Evolutionary conservation across 2,888 invertebrate species (phyloP).

Genomic region (Tenthredo amoena): DNA sequence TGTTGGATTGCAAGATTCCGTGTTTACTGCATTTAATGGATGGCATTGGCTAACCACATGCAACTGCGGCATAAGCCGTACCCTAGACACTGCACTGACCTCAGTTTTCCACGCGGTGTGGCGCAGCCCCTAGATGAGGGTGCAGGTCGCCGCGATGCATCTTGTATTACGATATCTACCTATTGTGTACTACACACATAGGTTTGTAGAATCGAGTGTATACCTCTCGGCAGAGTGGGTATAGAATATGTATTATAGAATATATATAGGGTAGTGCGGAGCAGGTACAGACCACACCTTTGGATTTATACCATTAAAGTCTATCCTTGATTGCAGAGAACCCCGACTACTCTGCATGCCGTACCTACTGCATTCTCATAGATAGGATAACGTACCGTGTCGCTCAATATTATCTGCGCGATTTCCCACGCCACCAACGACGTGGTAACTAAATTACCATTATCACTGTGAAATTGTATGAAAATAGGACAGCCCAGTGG

Average conservation of each 20-base stretch:
- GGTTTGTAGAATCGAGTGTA: not conserved
- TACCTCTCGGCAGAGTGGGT: not conserved
- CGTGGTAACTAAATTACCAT: not conserved
- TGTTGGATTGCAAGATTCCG: slow-evolving; percentile 71
- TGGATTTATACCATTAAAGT: slow-evolving; percentile 45
- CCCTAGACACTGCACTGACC: slow-evolving; percentile 31
- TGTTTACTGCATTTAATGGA: slow-evolving; percentile 72
- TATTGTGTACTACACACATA: slow-evolving; percentile 9
- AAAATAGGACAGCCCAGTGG: not conserved
- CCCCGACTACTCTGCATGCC: not conserved
- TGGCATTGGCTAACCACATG: slow-evolving; percentile 70
- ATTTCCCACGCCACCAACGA: slow-evolving; percentile 38
- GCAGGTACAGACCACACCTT: slow-evolving; percentile 33
- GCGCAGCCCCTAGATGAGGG: not conserved
- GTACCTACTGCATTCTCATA: slow-evolving; percentile 22
- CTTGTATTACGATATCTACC: not conserved
- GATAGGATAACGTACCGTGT: slow-evolving; percentile 20
- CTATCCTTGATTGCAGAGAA: slow-evolving; percentile 45
- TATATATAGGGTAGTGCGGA: not conserved
- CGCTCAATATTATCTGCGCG: slow-evolving; percentile 40
- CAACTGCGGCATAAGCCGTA: slow-evolving; percentile 62
- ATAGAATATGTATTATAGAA: not conserved
- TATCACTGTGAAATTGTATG: not conserved
- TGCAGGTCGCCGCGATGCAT: not conserved
- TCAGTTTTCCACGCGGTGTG: not conserved